A percentile compares a stretch with the other conserved stretches of the same genome.
These are phyloP conservation scores for Athrips mouffetella DNA, from an alignment of 2,888 invertebrate genomes.

Conservation along the genomic window DNA sequence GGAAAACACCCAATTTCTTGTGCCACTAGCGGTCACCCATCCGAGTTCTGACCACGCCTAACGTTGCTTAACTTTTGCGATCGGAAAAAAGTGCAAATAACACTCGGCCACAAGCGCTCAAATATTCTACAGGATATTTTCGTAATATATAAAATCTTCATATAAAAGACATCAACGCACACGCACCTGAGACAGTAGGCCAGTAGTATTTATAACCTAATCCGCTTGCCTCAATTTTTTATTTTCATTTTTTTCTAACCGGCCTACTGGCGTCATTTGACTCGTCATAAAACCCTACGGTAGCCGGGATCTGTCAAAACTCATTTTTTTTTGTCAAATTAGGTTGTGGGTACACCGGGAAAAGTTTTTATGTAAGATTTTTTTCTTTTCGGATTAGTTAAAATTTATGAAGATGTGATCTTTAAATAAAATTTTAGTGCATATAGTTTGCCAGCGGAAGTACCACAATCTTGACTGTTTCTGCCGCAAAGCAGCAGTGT, in stretches of 20 bases:
- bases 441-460: too few relatives aligned
- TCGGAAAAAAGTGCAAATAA: too few relatives aligned
- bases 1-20: too few relatives aligned
- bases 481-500: too few relatives aligned
- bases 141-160: neutral
- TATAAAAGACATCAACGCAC: constrained; percentile 5
- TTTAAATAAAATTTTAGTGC: neutral
- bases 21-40: too few relatives aligned
- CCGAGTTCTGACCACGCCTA: too few relatives aligned
- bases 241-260: constrained; percentile 27
- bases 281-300: constrained; percentile 33
- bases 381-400: neutral
- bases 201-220: constrained; percentile 3
- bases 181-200: too few relatives aligned
- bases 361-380: too few relatives aligned
- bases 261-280: constrained; percentile 22
- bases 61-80: too few relatives aligned
- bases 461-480: too few relatives aligned
- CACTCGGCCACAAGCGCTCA: too few relatives aligned
- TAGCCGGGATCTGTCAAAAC: constrained; percentile 33
- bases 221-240: neutral
- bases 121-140: too few relatives aligned
- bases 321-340: constrained; percentile 20
- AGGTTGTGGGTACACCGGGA: neutral
- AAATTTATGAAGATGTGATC: neutral